Conservation (phyloP, 2,888 invertebrate genomes). For the Hypena proboscidalis region DNA sequence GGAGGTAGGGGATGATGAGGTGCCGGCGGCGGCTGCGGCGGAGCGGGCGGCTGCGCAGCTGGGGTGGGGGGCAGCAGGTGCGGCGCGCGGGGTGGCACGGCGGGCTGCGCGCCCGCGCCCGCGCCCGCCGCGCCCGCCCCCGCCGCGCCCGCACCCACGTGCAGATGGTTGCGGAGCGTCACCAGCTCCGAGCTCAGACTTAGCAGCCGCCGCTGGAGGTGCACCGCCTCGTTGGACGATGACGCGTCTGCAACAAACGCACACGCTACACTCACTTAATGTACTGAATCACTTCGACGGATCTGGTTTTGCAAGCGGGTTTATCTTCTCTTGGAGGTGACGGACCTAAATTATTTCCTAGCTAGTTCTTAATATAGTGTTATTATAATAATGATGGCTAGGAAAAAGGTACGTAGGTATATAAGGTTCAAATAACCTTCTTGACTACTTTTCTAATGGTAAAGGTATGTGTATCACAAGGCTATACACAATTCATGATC, state of each 20-base stretch:
- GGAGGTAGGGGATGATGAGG: conserved; percentile 41
- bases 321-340: too few relatives aligned
- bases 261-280: too few relatives aligned
- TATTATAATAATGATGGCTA: too few relatives aligned
- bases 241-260: conserved; percentile 92
- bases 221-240: conserved; percentile 97
- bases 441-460: too few relatives aligned
- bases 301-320: too few relatives aligned
- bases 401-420: too few relatives aligned
- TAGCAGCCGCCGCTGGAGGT: conserved; percentile 95
- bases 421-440: too few relatives aligned
- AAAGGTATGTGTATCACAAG: too few relatives aligned
- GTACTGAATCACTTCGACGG: too few relatives aligned
- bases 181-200: conserved; percentile 96
- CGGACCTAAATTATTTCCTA: too few relatives aligned
- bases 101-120: conserved; percentile 38
- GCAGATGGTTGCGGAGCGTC: conserved; percentile 94
- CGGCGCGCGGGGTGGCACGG: conserved; percentile 48
- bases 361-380: too few relatives aligned
- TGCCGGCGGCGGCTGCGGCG: conserved; percentile 44
- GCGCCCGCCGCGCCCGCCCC: conserved; percentile 37
- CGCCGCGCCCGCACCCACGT: conserved; percentile 85
- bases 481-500: too few relatives aligned
- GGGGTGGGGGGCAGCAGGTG: conserved; percentile 58
- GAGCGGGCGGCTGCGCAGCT: conserved; percentile 61